Base-by-base conservation (phyloP, 2,797 vertebrate genomes). In the Meriones psammophilus region DNA sequence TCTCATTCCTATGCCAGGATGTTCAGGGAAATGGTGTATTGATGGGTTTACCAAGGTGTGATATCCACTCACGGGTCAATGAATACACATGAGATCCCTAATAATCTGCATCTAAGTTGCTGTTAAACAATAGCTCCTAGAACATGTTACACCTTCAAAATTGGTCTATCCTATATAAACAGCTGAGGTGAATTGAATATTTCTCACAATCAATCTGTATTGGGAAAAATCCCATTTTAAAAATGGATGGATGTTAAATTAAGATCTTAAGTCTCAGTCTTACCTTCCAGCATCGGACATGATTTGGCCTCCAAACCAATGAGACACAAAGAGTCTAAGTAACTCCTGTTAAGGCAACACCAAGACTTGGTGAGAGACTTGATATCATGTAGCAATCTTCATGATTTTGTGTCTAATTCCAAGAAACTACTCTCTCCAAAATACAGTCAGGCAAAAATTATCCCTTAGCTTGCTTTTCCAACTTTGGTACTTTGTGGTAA, bases 361-460 rank as follows among this genome's bases (percentile, higher is more conserved):
- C 22, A 13, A 5, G 50, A 64, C 69, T 18, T 33, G 8, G 3
- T 26, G n/a, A 69, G 12, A 71, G 14, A 46, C 4, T 33, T 26
- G 28, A 14, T 10, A 36, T 36, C 22, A 66, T 8, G 58, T 20
- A 18, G 3, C 3, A 28, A 2, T 8, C 12, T 8, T 64, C 30
- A 26, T 12, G 26, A 17, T 64, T 24, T 62, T 58, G 6, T 24
- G 64, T 79, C 39, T 22, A 13, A 60, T 94, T 56, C 71, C 42
- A 60, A 26, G 39, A 79, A 85, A 87, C 28, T 20, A 68, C 22
- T 79, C 20, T 54, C 13, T 73, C 58, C 46, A 91, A 54, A 97
- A 76, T 28, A 69, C 0, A 13, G 18, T 39, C 30, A 87, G 8
- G 24, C 8, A 66, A 77, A 92, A 90, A 74, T 54, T 42, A 81